A percentile compares a stretch with the other conserved stretches of the same genome.
Conservation (phyloP, 2,113 vertebrate genomes). For the Rhinolophus sinicus region DNA sequence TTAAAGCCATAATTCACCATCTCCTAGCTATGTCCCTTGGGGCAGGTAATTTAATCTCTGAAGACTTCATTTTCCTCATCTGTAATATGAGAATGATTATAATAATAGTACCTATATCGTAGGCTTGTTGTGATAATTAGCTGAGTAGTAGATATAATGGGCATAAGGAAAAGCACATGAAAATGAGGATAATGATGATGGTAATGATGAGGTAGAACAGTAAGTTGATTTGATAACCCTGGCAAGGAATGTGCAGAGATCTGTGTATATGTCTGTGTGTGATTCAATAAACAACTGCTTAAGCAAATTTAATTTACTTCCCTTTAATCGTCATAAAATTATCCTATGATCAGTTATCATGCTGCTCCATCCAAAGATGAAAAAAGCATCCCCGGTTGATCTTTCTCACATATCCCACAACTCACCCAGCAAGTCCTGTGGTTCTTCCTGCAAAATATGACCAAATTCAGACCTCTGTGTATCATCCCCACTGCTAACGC, state of each 20-base stretch:
- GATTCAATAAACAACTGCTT: slow-evolving; percentile 32
- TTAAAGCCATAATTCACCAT: background rate
- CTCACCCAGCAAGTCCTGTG: background rate
- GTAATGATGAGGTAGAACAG: background rate
- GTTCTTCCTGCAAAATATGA: background rate
- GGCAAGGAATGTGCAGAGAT: background rate
- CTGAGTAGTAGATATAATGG: background rate
- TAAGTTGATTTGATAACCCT: slow-evolving; percentile 1
- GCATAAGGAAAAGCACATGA: background rate
- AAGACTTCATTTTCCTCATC: background rate
- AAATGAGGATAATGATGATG: background rate
- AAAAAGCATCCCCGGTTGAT: background rate
- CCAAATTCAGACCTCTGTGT: background rate
- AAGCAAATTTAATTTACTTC: slow-evolving; percentile 7
- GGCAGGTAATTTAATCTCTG: background rate
- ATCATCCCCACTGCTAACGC: background rate
- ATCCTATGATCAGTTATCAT: background rate
- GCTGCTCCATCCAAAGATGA: background rate
- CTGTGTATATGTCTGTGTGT: background rate
- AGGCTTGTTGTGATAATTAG: background rate
- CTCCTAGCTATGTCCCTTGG: background rate
- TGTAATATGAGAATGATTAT: background rate
- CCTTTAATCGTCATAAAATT: background rate
- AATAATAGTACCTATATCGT: background rate
- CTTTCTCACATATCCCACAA: background rate